Evolutionary conservation across 1,140 invertebrate genomes (phyloP), one percentile per base, ranked within the genome.

Genomic region (Drosophila kohkoa): DNA sequence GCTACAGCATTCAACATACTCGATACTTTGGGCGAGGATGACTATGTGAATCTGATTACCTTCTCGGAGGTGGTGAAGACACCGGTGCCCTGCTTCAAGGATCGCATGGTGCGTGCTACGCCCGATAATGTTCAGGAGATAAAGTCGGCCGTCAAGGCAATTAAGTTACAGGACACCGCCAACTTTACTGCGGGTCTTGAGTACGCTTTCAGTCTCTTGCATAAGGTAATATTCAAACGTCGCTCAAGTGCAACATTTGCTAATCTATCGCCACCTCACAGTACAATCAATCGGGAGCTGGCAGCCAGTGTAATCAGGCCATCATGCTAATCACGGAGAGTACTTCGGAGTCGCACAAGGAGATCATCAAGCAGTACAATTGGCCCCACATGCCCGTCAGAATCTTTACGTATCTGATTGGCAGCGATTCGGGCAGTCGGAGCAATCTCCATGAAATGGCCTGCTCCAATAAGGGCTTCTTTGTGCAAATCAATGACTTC

Each of bases 251-350:
- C 35, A 59, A 15, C 10, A 35, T 16, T 43, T 1, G 3, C 2
- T 54, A 16, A n/a, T 6, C 13, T 54, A 3, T 48, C n/a, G 5
- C 20, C 38, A 5, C 73, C 66, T 88, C 92, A 11, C 87, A 96
- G 95, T 97, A 97, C 82, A 97, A 97, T 86, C 94, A 96, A 64
- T 96, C 96, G 0, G 95, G 96, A 1, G 94, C 95, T 78, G 97
- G 97, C 5, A 96, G 96, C 71, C 96, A 98, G 82, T 99, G 99
- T 91, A 99, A 99, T 93, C 98, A 99, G 93, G 98, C 98, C 1
- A 99, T 99, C 46, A 99, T 99, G 96, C 92, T 99, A 52, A 96
- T 99, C 35, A 97, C 97, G 3, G 97, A 99, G 87, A 98, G 97
- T 30, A 96, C 98, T n/a, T 96, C 97, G 0, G 95, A 95, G 65